Evolutionary conservation across 2,113 vertebrate genomes (phyloP), one percentile per base, ranked within the genome.

Genomic region (Talpa occidentalis): DNA sequence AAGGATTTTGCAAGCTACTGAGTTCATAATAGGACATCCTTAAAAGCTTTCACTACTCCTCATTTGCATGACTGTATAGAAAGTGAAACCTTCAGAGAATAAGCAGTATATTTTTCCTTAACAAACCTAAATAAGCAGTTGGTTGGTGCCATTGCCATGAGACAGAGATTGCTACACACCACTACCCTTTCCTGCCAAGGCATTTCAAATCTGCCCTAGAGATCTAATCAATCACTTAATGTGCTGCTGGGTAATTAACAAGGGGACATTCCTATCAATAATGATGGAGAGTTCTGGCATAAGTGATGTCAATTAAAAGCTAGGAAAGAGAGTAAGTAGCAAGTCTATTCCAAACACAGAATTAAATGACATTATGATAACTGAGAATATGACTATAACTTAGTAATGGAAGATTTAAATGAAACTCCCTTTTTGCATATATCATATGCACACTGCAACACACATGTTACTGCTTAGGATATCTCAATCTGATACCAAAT

Each of bases 231-330:
- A 30, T 96, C 83, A 85, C 74, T 91, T 54, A 62, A 37, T 64
- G 37, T 95, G 66, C 35, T 87, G 1, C 73, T 93, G 82, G 82
- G 69, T 32, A 94, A 82, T 93, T 87, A 97, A 82, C 89, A 94
- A 91, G 24, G 60, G 76, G 91, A 54, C 73, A 86, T 72, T 93
- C 59, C 30, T 94, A 74, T 93, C 93, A 94, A 79, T 95, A 94
- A 86, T 62, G 76, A 86, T 88, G 74, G 52, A 52, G 73, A 16
- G 10, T 62, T 90, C 85, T 78, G 83, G 54, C 24, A 96, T 64
- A 95, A 94, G 78, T 77, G 3, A 78, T 70, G 60, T 87, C 70
- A 95, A 49, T 90, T 91, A 66, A 94, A 86, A 85, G 30, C 56
- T 78, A 47, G 26, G 4, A 56, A 59, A 84, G 40, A 83, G 14